phyloP scores from a whole-genome alignment of 2,797 vertebrate genomes.

The Salarias fasciatus region DNA sequence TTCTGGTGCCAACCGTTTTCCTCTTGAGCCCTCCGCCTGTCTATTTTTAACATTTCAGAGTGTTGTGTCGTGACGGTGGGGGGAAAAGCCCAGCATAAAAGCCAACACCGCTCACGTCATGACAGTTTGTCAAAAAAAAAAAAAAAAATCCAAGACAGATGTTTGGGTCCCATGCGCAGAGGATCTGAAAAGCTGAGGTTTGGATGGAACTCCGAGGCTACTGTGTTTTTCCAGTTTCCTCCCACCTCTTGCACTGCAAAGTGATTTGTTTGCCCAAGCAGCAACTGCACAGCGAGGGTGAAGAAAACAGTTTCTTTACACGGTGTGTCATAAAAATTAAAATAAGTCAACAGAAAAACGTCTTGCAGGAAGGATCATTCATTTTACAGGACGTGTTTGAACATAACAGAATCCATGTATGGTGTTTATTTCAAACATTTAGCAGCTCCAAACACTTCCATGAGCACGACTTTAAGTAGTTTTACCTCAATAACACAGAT shows the following conservation, averaged over 20 bases:
- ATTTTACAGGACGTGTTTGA: slow-evolving; percentile 30
- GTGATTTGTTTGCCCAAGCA: slow-evolving; percentile 18
- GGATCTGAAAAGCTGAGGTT: slow-evolving; percentile 36
- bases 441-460: slow-evolving; percentile 7
- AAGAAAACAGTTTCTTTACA: slow-evolving; percentile 6
- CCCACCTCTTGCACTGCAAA: slow-evolving; percentile 12
- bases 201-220: slow-evolving; percentile 41
- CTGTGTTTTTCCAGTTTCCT: slow-evolving; percentile 47
- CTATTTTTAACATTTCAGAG: slow-evolving; percentile 52
- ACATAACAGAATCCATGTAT: slow-evolving; percentile 19
- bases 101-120: slow-evolving; percentile 60
- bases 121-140: slow-evolving; percentile 52
- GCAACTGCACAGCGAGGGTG: slow-evolving; percentile 15
- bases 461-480: slow-evolving; percentile 9
- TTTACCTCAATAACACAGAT: slow-evolving; percentile 12
- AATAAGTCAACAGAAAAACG: slow-evolving; percentile 4
- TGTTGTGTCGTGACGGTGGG: slow-evolving; percentile 19
- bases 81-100: slow-evolving; percentile 32
- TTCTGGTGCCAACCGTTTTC: slow-evolving; percentile 13
- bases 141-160: slow-evolving; percentile 72
- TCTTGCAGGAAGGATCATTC: too few species aligned
- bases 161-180: slow-evolving; percentile 44
- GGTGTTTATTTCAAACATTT: slow-evolving; percentile 15
- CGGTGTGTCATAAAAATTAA: slow-evolving; percentile 30
- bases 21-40: background rate